phyloP scores from a whole-genome alignment of 2,888 invertebrate species.

The Trissoscelio sp. region DNA sequence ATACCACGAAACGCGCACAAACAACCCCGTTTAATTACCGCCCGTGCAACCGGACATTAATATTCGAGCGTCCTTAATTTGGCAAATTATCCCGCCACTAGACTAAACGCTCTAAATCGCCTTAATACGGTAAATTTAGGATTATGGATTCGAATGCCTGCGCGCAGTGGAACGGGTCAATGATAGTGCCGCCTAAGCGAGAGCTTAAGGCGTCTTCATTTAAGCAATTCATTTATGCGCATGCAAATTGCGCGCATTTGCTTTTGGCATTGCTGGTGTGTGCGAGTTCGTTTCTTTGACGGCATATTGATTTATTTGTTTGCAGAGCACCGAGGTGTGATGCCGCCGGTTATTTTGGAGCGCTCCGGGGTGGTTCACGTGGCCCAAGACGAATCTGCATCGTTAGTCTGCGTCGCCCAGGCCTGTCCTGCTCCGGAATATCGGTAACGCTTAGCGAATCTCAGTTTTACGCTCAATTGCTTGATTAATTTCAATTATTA shows the following conservation, averaged over 20 bases:
- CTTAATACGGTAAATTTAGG: conserved; percentile 66
- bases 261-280: conserved; percentile 42
- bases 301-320: conserved; percentile 66
- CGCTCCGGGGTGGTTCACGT: conserved; percentile 89
- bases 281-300: conserved; percentile 60
- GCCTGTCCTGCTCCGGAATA: conserved; percentile 92
- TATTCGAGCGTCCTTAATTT: conserved; percentile 70
- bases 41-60: conserved; percentile 64
- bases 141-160: conserved; percentile 64
- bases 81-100: conserved; percentile 65
- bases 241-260: conserved; percentile 60
- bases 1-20: conserved; percentile 36
- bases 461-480: conserved; percentile 13
- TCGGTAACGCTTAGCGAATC: conserved; percentile 84
- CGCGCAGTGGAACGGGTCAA: conserved; percentile 53
- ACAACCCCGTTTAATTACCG: conserved; percentile 58
- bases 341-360: conserved; percentile 89
- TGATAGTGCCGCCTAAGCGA: conserved; percentile 49
- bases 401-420: conserved; percentile 91
- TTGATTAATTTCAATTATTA: conserved; percentile 27
- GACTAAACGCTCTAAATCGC: conserved; percentile 63
- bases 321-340: conserved; percentile 89
- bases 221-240: conserved; percentile 63
- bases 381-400: conserved; percentile 89
- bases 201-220: conserved; percentile 63